These are phyloP conservation scores for Cinclus mexicanus DNA, from an alignment of 2,113 vertebrate genomes.

Conservation along the genomic window DNA sequence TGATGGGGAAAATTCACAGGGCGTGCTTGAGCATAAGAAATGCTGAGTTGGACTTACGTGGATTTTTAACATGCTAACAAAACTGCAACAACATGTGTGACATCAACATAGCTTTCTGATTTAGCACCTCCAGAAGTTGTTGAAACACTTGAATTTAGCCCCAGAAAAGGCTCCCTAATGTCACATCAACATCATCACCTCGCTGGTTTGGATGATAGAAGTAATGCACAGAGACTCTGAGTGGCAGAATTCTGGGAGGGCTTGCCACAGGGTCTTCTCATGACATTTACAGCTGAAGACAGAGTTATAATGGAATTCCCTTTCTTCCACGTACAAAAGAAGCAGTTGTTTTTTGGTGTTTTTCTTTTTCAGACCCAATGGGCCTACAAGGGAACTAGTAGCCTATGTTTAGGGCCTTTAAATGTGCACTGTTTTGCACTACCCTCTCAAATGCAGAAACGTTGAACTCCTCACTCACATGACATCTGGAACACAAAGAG, in stretches of 20 bases:
- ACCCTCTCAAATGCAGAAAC: background rate
- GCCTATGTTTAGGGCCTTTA: background rate
- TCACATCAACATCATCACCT: background rate
- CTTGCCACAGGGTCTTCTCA: background rate
- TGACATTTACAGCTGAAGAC: background rate
- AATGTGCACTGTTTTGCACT: background rate
- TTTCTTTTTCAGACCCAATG: background rate
- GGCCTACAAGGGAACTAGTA: background rate
- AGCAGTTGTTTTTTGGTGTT: background rate
- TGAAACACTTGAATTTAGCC: background rate
- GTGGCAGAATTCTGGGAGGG: background rate
- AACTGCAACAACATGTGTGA: background rate
- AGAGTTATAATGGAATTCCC: conserved; percentile 2
- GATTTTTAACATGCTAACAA: background rate
- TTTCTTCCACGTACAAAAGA: background rate
- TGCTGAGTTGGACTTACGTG: background rate
- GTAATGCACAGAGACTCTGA: background rate
- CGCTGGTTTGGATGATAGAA: background rate
- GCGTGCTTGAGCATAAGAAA: background rate
- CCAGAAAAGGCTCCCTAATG: background rate
- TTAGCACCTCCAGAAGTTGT: background rate
- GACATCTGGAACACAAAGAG: background rate
- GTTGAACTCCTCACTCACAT: background rate
- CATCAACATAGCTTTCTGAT: background rate
- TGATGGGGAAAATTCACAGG: background rate